phyloP scores from a whole-genome alignment of 2,797 vertebrate genomes.

The Allobates femoralis region DNA sequence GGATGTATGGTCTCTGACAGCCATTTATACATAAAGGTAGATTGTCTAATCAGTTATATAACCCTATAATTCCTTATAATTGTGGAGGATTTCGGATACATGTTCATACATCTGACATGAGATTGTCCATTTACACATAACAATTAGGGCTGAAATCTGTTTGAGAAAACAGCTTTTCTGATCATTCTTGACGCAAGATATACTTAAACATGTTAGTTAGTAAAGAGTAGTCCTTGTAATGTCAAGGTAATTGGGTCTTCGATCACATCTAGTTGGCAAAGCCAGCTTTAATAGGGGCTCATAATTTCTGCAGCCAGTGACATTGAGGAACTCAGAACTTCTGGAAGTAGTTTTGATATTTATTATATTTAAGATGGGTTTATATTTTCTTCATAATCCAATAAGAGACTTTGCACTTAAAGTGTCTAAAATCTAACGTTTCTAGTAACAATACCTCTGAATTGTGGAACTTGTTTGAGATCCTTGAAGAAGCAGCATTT shows the following conservation, averaged over 20 bases:
- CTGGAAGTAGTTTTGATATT: neutral
- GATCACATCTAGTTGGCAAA: neutral
- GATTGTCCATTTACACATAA: too few species aligned
- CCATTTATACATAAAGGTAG: too few species aligned
- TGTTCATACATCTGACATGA: too few species aligned
- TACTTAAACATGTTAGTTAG: neutral
- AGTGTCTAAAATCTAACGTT: neutral
- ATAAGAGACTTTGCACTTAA: neutral
- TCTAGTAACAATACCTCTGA: too few species aligned
- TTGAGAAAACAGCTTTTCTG: too few species aligned
- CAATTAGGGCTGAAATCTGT: too few species aligned
- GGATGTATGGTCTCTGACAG: too few species aligned
- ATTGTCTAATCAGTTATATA: too few species aligned
- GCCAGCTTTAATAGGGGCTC: neutral
- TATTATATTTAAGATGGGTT: neutral
- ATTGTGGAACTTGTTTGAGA: neutral
- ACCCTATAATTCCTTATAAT: too few species aligned
- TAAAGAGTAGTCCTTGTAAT: neutral
- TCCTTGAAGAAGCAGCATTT: neutral
- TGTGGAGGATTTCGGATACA: too few species aligned
- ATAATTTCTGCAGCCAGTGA: neutral
- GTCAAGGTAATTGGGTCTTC: neutral
- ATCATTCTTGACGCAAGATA: too few species aligned
- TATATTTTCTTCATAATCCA: neutral
- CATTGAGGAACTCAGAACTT: neutral